phyloP scores from a whole-genome alignment of 2,888 invertebrate genomes.

The Lathronympha strigana region DNA sequence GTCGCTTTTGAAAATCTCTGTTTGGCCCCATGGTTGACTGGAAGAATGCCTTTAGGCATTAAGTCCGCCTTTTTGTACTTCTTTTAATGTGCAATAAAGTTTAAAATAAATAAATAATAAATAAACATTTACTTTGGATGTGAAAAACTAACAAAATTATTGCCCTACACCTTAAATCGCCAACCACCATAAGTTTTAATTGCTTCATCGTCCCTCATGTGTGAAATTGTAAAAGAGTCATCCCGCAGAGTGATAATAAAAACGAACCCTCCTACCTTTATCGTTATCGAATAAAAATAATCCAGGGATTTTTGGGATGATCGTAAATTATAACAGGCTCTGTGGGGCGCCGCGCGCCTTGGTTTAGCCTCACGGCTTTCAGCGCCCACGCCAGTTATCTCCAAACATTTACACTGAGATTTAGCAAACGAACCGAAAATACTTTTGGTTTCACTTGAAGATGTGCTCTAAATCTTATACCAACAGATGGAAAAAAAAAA shows the following conservation, averaged over 20 bases:
- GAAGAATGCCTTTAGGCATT: no score
- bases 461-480: constrained; percentile 32
- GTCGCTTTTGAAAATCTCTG: no score
- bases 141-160: not conserved
- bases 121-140: not conserved
- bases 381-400: constrained; percentile 27
- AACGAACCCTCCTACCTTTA: constrained; percentile 82
- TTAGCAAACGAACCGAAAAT: constrained; percentile 32
- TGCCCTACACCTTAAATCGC: not conserved
- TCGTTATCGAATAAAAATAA: constrained; percentile 85
- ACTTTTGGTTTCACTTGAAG: constrained; percentile 34
- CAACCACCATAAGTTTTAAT: constrained; percentile 37
- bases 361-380: constrained; percentile 51
- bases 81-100: no score
- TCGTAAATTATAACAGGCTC: constrained; percentile 82
- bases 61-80: no score
- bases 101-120: no score
- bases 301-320: constrained; percentile 82
- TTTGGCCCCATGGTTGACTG: no score
- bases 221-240: constrained; percentile 79
- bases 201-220: constrained; percentile 60
- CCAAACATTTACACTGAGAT: constrained; percentile 34
- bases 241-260: constrained; percentile 81
- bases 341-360: constrained; percentile 60
- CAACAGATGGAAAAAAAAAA: not conserved